Evolutionary conservation across 2,797 vertebrate genomes (phyloP).

Genomic region (Gallinago stenura): DNA sequence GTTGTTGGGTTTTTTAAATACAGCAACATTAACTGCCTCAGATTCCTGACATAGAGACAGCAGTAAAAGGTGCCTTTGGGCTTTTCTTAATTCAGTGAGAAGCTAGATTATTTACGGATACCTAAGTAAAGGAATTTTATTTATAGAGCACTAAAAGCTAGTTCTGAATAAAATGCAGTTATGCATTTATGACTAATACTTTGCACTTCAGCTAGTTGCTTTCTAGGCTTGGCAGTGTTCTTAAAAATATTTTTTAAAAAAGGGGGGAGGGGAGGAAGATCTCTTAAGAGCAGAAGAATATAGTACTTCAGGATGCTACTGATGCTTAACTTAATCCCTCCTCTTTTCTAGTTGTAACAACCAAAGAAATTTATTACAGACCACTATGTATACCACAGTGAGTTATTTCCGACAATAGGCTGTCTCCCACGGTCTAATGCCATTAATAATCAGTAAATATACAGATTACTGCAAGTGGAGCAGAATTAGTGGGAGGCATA

Average conservation of each 20-base stretch:
- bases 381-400: background rate
- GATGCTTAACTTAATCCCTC: background rate
- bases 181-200: background rate
- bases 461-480: background rate
- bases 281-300: background rate
- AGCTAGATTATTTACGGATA: slow-evolving; percentile 31
- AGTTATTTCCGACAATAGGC: background rate
- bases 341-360: background rate
- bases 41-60: background rate
- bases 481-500: background rate
- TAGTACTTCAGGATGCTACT: background rate
- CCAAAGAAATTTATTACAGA: background rate
- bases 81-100: slow-evolving; percentile 6
- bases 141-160: slow-evolving; percentile 18
- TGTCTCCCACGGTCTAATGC: background rate
- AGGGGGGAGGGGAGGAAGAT: background rate
- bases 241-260: background rate
- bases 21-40: background rate
- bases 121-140: background rate
- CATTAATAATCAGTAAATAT: background rate
- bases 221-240: background rate
- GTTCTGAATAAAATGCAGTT: slow-evolving; percentile 23
- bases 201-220: background rate
- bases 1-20: background rate
- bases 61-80: background rate